phyloP scores from a whole-genome alignment of 2,113 vertebrate genomes.

The Hyperopisus bebe region DNA sequence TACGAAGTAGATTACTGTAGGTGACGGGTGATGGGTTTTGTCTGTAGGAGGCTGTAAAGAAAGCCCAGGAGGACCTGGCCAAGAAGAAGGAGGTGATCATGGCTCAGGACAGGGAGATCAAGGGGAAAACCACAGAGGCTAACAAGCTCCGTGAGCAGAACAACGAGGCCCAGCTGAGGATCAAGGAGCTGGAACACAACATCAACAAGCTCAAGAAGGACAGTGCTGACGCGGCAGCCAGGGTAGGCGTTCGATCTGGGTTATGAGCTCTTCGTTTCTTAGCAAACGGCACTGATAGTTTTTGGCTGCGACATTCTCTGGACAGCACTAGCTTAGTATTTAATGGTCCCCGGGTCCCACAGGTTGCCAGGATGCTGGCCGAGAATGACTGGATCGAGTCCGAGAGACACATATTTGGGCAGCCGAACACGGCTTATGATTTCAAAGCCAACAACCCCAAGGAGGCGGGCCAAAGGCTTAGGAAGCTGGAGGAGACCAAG shows the following conservation, averaged over 20 bases:
- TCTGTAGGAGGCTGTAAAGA: constrained; percentile 71
- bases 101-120: constrained; percentile 72
- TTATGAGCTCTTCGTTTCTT: not conserved
- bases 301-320: not conserved
- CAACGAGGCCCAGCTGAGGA: constrained; percentile 77
- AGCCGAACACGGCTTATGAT: constrained; percentile 80
- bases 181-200: constrained; percentile 77
- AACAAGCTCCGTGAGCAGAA: constrained; percentile 64
- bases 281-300: no score
- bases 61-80: constrained; percentile 71
- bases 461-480: constrained; percentile 73
- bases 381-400: constrained; percentile 88
- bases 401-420: constrained; percentile 81
- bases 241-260: constrained; percentile 51
- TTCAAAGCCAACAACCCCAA: constrained; percentile 75
- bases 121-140: constrained; percentile 66
- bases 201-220: constrained; percentile 77
- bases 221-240: constrained; percentile 66
- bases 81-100: constrained; percentile 75
- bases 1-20: not conserved
- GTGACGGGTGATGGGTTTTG: not conserved
- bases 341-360: constrained; percentile 8
- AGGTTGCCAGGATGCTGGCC: constrained; percentile 80
- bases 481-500: constrained; percentile 74
- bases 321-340: not conserved